phyloP scores from a whole-genome alignment of 2,797 vertebrate genomes.

The Anguilla anguilla region DNA sequence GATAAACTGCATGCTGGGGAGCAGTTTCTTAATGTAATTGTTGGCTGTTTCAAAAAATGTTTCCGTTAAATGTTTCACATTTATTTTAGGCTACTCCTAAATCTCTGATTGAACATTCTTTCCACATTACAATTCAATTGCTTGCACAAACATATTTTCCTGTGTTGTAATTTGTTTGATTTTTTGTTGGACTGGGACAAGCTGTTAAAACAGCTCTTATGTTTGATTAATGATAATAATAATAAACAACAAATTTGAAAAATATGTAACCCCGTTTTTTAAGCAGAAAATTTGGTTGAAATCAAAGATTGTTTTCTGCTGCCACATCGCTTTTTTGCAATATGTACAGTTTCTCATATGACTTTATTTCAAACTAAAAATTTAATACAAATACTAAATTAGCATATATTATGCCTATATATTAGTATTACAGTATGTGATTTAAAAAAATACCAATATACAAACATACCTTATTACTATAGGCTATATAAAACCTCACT shows the following conservation, averaged over 20 bases:
- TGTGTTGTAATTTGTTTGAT: conserved; percentile 44
- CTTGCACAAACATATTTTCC: conserved; percentile 46
- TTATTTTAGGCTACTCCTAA: conserved; percentile 42
- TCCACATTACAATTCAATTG: conserved; percentile 41
- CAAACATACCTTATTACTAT: no score
- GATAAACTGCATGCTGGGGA: no score
- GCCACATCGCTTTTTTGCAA: background rate
- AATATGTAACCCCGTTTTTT: conserved; percentile 40
- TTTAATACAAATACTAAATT: no score
- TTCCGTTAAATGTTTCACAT: conserved; percentile 54
- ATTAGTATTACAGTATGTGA: no score
- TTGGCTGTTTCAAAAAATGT: conserved; percentile 52
- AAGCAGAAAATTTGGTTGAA: conserved; percentile 1
- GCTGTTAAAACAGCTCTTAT: conserved; percentile 45
- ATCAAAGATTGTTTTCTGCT: conserved; percentile 9
- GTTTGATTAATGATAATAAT: conserved; percentile 13
- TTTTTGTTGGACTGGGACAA: conserved; percentile 23
- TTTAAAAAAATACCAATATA: no score
- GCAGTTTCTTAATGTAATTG: conserved; percentile 48
- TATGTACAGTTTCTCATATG: background rate
- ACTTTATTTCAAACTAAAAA: background rate
- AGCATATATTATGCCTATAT: no score
- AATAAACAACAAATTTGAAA: background rate
- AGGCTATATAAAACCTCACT: no score
- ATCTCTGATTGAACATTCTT: conserved; percentile 50